Conservation (phyloP, 2,888 invertebrate genomes). For the Carpatolechia fugitivella region DNA sequence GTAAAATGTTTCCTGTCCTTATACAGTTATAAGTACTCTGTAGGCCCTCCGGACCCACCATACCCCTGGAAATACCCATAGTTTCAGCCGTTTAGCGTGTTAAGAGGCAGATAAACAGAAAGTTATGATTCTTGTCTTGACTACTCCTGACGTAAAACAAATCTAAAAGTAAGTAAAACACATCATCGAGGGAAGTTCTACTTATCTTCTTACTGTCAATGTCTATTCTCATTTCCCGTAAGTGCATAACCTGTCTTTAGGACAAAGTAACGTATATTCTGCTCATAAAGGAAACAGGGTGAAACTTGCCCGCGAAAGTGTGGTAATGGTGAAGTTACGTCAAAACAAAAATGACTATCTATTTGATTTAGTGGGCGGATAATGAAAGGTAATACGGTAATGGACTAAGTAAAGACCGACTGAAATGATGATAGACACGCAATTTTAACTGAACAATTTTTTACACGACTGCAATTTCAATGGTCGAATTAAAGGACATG, state of each 20-base stretch:
- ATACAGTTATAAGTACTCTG: too few relatives aligned
- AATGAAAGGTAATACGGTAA: constrained; percentile 51
- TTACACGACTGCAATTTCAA: constrained; percentile 15
- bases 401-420: constrained; percentile 44
- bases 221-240: neutral
- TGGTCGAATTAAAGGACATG: neutral
- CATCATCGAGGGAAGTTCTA: neutral
- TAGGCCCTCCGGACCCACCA: too few relatives aligned
- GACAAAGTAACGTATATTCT: neutral
- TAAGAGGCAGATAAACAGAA: too few relatives aligned
- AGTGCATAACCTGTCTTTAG: neutral
- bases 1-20: too few relatives aligned
- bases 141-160: neutral
- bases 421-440: constrained; percentile 52
- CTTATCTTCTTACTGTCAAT: neutral
- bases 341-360: constrained; percentile 29
- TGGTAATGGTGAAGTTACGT: constrained; percentile 9
- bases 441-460: constrained; percentile 32
- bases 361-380: constrained; percentile 45
- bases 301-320: constrained; percentile 2
- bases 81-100: too few relatives aligned
- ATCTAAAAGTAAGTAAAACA: neutral
- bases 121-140: neutral
- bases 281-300: constrained; percentile 3
- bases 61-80: too few relatives aligned